Percentiles rank a stretch among this genome's conserved stretches.
Conservation (phyloP, 2,113 vertebrate genomes). For the Seriola quinqueradiata region DNA sequence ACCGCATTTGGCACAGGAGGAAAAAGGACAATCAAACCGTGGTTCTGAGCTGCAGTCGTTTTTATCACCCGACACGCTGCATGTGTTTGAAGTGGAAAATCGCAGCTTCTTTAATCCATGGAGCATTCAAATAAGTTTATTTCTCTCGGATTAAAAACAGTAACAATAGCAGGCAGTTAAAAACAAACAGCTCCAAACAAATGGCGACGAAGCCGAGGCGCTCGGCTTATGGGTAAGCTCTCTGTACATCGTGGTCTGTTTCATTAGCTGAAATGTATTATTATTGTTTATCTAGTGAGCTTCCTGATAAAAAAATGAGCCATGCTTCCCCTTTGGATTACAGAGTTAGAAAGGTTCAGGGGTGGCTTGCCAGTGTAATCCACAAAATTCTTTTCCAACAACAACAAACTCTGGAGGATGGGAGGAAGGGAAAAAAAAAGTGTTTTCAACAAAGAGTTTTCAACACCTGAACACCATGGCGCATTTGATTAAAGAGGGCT, state of each 20-base stretch:
- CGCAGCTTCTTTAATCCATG: conserved; percentile 83
- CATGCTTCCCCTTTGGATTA: conserved; percentile 78
- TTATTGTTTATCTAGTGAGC: conserved; percentile 82
- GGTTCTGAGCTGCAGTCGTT: conserved; percentile 69
- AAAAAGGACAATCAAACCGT: conserved; percentile 72
- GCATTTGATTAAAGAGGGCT: conserved; percentile 74
- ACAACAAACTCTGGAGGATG: conserved; percentile 71
- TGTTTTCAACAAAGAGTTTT: conserved; percentile 50
- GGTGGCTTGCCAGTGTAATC: conserved; percentile 75
- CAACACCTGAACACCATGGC: conserved; percentile 73
- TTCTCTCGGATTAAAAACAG: conserved; percentile 81
- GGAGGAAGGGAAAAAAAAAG: conserved; percentile 46
- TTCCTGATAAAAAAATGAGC: conserved; percentile 59
- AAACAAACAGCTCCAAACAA: conserved; percentile 82
- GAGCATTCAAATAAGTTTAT: conserved; percentile 81
- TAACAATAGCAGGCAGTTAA: conserved; percentile 80
- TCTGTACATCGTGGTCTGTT: conserved; percentile 70
- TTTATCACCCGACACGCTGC: conserved; percentile 75
- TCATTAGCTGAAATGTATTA: conserved; percentile 76
- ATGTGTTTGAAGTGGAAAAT: conserved; percentile 83
- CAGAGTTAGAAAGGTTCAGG: conserved; percentile 70
- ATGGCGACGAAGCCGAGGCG: conserved; percentile 53
- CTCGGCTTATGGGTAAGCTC: conserved; percentile 73
- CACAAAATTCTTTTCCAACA: conserved; percentile 69
- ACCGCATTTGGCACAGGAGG: conserved; percentile 64